Evolutionary conservation across 1,140 invertebrate species (phyloP), one percentile per base, ranked within the genome.

Genomic region (Conopomorpha cramerella): DNA sequence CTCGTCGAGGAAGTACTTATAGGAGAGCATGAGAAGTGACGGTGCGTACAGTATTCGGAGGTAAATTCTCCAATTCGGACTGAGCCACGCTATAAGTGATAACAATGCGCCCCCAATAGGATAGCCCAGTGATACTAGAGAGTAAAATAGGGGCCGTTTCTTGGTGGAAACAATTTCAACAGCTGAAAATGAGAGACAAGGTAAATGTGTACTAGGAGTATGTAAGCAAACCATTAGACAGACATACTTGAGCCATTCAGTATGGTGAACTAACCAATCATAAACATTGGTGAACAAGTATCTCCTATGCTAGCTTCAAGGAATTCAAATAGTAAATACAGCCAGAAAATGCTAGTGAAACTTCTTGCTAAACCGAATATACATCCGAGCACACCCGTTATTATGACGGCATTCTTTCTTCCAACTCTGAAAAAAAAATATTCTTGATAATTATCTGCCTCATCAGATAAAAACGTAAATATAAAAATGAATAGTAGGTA

Each of bases 1-100:
- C 42, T 74, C 70, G 19, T 74, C 67, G 7, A 74, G 38, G 2
- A 57, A 26, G 30, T 45, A 74, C 3, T 41, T 41, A 25, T 61
- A 68, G 6, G 49, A 33, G 3, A 63, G 36, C 15, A 63, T 60
- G 2, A 71, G 30, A 14, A 74, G 29, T 6, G 54, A 49, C 1
- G 63, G 65, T 2, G 49, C 30, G 26, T 72, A 74, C 0, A 72
- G 39, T 0, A 50, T 46, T 35, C 57, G 43, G 2, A 74, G 36
- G n/a, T 51, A 55, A 18, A 43, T 55, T 38, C 65, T 51, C 63
- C 63, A 72, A 35, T 66, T 47, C 10, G 54, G 55, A 10, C 54
- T 33, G 1, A 50, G 15, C 50, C 53, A 66, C 1, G 58, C 60
- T 2, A 50, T 16, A 6, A 59, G 8, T 0, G 54, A 38, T 2